These are phyloP conservation scores for Agrochola macilenta DNA, from an alignment of 2,888 invertebrate species.

Conservation along the genomic window DNA sequence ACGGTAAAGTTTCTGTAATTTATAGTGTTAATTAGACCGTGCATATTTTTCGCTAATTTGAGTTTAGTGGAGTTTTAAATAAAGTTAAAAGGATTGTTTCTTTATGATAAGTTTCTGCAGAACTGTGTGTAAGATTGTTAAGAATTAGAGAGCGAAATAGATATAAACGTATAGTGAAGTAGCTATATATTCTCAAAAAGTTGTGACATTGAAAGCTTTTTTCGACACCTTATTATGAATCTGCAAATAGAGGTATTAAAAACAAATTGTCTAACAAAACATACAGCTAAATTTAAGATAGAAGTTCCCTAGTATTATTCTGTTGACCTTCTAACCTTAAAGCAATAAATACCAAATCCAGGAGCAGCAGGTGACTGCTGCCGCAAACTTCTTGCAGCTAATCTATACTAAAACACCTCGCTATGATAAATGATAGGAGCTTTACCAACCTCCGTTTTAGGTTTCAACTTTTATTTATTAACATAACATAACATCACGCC, in stretches of 20 bases:
- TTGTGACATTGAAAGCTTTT: not conserved
- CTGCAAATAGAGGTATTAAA: not conserved
- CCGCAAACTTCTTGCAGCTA: conserved; percentile 64
- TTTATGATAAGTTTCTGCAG: conserved; percentile 37
- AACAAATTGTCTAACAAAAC: not conserved
- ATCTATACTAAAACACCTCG: conserved; percentile 63
- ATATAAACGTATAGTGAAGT: not conserved
- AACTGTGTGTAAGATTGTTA: not conserved
- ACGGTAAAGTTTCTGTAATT: conserved; percentile 66
- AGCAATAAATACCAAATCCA: conserved; percentile 53
- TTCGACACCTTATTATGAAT: not conserved
- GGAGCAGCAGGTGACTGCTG: conserved; percentile 64
- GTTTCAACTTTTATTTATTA: conserved; percentile 56
- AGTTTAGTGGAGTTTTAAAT: conserved; percentile 60
- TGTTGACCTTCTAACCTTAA: conserved; percentile 30
- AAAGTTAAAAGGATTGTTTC: conserved; percentile 37
- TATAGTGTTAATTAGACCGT: conserved; percentile 64
- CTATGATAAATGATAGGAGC: conserved; percentile 62
- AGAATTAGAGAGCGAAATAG: not conserved
- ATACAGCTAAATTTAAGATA: not conserved
- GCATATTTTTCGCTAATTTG: conserved; percentile 62
- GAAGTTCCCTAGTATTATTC: not conserved
- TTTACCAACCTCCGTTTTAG: conserved; percentile 52
- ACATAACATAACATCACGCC: not conserved
- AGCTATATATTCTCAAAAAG: not conserved